Evolutionary conservation across 2,888 invertebrate species (phyloP), one percentile per base, ranked within the genome.

Genomic region (Agrotis puta): DNA sequence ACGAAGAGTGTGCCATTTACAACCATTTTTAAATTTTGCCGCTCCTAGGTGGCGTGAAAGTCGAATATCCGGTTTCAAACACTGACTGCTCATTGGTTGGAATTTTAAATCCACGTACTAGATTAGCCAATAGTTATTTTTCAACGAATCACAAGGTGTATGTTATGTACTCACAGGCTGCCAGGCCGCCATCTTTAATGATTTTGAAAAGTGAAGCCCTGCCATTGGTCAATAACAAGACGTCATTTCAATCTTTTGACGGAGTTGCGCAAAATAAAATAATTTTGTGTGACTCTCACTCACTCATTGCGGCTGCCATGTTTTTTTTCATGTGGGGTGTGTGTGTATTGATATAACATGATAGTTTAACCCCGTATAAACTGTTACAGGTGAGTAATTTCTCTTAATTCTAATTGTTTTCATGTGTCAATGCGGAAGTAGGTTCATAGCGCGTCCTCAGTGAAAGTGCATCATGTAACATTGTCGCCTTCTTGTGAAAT

Each of bases 261-360:
- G 93, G 94, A 93, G 94, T 94, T 94, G 95, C 95, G 96, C 95
- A 95, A 93, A 95, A 92, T 91, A 92, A 89, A 92, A 87, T 89
- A 90, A 88, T 89, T 91, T 91, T 91, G 88, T 88, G 91, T 88
- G 90, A 93, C 92, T 94, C 93, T 92, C 92, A 91, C 93, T 95
- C 92, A 90, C 91, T 94, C 90, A 90, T 92, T 92, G 90, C 90
- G 95, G 94, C 97, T 97, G 97, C 97, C 98, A 98, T 98, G 97
- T 97, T 97, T 97, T 97, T 97, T 97, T 97, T 97, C 96, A 96
- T 97, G 97, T 97, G 97, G 97, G 97, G 97, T 97, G 95, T 94
- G 93, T 94, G 94, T 95, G 92, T 94, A 91, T 92, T 92, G 91
- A 92, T 92, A 89, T 94, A 93, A 90, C 93, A 95, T 95, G 95